Evolutionary conservation across 2,113 vertebrate species (phyloP).

Genomic region (Pelecanus crispus): DNA sequence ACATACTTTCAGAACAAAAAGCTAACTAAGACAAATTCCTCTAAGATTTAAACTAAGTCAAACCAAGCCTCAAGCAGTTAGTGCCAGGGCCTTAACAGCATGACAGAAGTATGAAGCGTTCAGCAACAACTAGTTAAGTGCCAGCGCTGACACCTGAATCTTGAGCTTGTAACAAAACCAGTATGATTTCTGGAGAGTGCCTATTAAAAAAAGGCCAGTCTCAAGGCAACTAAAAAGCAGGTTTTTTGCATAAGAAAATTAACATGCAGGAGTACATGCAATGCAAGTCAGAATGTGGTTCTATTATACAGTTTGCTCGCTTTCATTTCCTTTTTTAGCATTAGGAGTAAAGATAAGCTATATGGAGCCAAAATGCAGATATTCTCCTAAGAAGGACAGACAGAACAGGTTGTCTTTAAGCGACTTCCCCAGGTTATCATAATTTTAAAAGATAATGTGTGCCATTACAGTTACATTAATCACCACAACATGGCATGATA

Average conservation of each 20-base stretch:
- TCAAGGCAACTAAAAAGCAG: neutral
- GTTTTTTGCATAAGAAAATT: neutral
- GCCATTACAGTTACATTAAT: slow-evolving; percentile 31
- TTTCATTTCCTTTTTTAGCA: neutral
- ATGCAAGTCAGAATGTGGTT: neutral
- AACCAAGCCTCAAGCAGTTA: neutral
- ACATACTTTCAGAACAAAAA: neutral
- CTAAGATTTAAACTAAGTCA: neutral
- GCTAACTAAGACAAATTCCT: neutral
- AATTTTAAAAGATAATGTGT: slow-evolving; percentile 32
- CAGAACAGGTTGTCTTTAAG: slow-evolving; percentile 20
- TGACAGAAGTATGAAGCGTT: neutral
- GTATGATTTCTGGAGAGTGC: neutral
- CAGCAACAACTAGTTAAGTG: neutral
- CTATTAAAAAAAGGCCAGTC: neutral
- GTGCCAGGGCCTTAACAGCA: neutral
- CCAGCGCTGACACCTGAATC: neutral
- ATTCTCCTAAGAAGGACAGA: neutral
- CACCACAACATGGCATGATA: slow-evolving; percentile 18
- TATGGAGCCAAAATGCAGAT: neutral
- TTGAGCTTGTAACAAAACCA: neutral
- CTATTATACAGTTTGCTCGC: neutral
- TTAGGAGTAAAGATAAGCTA: neutral
- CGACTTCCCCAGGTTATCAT: slow-evolving; percentile 34
- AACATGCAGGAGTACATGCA: neutral